A percentile compares a stretch with the other conserved stretches of the same genome.
phyloP scores from a whole-genome alignment of 2,113 vertebrate species.

The Laticauda colubrina region DNA sequence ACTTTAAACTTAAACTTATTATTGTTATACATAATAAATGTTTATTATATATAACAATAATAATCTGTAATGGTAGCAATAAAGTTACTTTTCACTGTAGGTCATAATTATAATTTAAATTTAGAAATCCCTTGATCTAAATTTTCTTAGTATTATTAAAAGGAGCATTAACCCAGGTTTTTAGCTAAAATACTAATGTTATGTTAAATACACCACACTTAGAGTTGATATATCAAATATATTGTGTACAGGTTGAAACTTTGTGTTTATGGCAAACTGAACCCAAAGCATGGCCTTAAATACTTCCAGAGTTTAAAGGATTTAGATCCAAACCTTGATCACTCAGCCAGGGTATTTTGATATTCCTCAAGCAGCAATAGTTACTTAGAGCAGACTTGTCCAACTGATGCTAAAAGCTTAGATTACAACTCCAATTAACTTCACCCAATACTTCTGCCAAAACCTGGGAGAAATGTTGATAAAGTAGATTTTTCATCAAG shows the following conservation, averaged over 20 bases:
- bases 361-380: constrained; percentile 48
- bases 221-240: not conserved
- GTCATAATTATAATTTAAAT: not conserved
- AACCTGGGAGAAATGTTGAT: not conserved
- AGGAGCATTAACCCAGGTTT: too few relatives aligned
- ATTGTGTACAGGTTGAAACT: not conserved
- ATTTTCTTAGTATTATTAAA: not conserved
- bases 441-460: not conserved
- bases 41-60: not conserved
- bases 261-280: not conserved
- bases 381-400: constrained; percentile 25
- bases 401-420: not conserved
- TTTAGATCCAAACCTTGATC: not conserved
- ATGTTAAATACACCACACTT: not conserved
- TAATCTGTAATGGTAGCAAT: not conserved
- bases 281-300: not conserved
- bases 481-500: not conserved
- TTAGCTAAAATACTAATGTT: not conserved
- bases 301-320: not conserved
- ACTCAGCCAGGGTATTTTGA: constrained; percentile 17
- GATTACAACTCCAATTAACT: not conserved
- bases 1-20: not conserved
- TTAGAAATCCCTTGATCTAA: not conserved
- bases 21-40: not conserved
- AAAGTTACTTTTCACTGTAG: not conserved